Evolutionary conservation across 2,113 vertebrate genomes (phyloP), one percentile per base, ranked within the genome.

Genomic region (Alosa alosa): DNA sequence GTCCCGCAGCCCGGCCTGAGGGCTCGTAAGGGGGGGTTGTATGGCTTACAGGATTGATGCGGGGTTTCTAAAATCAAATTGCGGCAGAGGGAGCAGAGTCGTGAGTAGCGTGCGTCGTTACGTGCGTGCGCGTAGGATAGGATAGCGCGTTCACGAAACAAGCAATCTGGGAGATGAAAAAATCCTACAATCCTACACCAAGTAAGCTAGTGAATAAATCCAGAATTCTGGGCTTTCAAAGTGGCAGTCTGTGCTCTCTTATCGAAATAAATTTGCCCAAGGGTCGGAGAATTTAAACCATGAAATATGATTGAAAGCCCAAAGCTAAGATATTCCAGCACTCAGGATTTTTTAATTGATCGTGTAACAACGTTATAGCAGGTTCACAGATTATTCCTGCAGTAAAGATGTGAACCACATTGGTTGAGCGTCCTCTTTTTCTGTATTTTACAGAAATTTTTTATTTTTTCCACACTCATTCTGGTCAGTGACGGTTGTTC

Each of bases 31-130:
- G 25, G 25, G 25, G 8, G n/a, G 36, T 36, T 72, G 64, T 11
- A 13, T 72, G 64, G 64, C 31, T 72, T 6, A 0, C 9, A 10
- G 64, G 64, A 10, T 31, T 1, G 64, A 72, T 72, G 64, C 81
- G 13, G 81, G 81, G 22, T 82, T 82, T 82, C 46, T 46, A 46
- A 82, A 44, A 45, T 82, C 46, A 82, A 82, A 82, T 82, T 72
- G 64, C 64, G 64, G 64, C 64, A 72, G 46, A 82, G 1, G 3
- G 17, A 82, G 41, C 46, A 18, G 81, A 25, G 22, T 47, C 41
- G 81, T 82, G 55, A 20, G 36, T n/a, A 31, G 5, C 31, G 22
- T 52, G 9, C 17, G 1, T 49, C 31, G 55, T 4, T 52, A 1
- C 81, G 83, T n/a, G 52, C 31, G 44, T n/a, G 39, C 81, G 86